These are phyloP conservation scores for Osmerus mordax DNA, from an alignment of 2,113 vertebrate species.

Conservation along the genomic window DNA sequence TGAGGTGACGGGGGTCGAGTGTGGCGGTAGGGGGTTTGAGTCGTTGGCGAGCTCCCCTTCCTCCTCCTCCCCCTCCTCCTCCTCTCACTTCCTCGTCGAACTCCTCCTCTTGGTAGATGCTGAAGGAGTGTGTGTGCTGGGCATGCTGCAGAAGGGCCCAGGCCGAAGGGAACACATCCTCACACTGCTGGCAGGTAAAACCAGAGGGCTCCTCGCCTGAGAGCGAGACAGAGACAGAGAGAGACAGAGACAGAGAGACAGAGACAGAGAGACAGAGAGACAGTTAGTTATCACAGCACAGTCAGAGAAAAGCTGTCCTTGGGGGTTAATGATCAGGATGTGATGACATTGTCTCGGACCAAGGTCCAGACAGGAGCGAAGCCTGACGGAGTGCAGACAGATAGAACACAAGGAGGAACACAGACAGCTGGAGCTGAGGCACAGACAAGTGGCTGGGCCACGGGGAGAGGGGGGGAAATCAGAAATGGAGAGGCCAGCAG, in stretches of 20 bases:
- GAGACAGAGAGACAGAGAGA: slow-evolving; percentile 17
- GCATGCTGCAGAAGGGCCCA: slow-evolving; percentile 75
- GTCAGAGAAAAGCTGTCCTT: neutral
- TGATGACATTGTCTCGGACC: too few species aligned
- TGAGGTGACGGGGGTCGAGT: slow-evolving; percentile 91
- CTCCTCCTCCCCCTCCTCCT: slow-evolving; percentile 45
- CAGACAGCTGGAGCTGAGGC: neutral
- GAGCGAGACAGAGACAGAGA: neutral
- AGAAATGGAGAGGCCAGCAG: neutral
- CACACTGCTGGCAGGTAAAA: slow-evolving; percentile 77
- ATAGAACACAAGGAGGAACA: slow-evolving; percentile 1
- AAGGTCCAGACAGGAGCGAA: neutral
- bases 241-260: slow-evolving; percentile 1
- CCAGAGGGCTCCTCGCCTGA: slow-evolving; percentile 61
- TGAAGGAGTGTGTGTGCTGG: slow-evolving; percentile 72
- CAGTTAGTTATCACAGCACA: neutral
- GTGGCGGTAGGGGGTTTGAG: slow-evolving; percentile 75
- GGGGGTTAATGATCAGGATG: too few species aligned
- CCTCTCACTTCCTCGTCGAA: slow-evolving; percentile 53
- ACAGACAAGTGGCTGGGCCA: neutral
- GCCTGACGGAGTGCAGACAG: neutral
- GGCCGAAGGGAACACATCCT: slow-evolving; percentile 64
- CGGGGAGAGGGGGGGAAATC: too few species aligned
- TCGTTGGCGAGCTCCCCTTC: slow-evolving; percentile 78
- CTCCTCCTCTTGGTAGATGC: slow-evolving; percentile 77